A percentile compares a stretch with the other conserved stretches of the same genome.
These are phyloP conservation scores for Liasis olivaceus DNA, from an alignment of 2,797 vertebrate genomes.

Conservation along the genomic window DNA sequence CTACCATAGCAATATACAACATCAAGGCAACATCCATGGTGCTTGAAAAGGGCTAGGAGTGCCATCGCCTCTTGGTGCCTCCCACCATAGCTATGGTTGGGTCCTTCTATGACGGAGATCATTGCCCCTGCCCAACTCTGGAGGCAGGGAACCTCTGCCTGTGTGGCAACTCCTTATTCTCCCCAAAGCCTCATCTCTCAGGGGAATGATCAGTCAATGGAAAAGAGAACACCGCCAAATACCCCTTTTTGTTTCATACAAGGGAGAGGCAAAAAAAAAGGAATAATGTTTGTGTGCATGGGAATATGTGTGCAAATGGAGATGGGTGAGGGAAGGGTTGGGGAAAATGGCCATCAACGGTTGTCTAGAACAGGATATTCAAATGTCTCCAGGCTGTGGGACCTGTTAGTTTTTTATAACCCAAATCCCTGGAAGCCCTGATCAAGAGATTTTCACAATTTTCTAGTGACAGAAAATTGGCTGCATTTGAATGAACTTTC, in stretches of 20 bases:
- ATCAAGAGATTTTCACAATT: neutral
- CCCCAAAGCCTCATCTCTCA: neutral
- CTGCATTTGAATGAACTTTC: neutral
- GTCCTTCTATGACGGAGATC: neutral
- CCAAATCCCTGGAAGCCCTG: neutral
- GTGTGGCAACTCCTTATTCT: neutral
- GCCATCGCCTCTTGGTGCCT: neutral
- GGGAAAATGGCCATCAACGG: neutral
- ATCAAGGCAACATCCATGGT: slow-evolving; percentile 12
- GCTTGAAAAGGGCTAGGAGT: slow-evolving; percentile 20
- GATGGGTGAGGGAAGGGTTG: neutral
- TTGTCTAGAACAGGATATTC: neutral
- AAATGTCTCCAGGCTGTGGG: neutral
- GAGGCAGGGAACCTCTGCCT: neutral
- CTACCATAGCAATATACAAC: slow-evolving; percentile 24
- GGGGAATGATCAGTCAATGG: neutral
- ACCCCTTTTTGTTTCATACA: neutral
- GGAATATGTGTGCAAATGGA: neutral
- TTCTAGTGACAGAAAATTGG: neutral
- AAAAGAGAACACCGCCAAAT: neutral
- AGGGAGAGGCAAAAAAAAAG: neutral
- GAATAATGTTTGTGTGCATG: neutral
- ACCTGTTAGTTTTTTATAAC: neutral
- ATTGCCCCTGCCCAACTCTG: neutral
- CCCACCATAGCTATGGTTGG: neutral